A percentile compares a stretch with the other conserved stretches of the same genome.
Evolutionary conservation across 2,113 vertebrate genomes (phyloP).

Genomic region (Lasiurus cinereus): DNA sequence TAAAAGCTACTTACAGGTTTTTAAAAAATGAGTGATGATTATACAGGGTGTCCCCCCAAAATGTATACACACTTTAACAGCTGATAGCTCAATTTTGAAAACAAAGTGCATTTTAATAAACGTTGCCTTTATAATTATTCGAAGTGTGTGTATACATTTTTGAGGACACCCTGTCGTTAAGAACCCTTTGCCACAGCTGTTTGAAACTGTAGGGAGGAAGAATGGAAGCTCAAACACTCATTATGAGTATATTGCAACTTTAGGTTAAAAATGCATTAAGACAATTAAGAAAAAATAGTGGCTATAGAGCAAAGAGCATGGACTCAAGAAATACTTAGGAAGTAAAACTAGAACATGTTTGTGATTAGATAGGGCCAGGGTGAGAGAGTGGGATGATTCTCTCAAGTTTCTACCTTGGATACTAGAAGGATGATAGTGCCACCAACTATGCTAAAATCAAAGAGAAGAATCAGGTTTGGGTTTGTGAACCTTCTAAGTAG

Average conservation of each 20-base stretch:
- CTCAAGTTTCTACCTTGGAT: neutral
- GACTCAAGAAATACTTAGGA: neutral
- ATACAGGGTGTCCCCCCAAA: no score
- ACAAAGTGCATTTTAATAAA: no score
- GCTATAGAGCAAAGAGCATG: neutral
- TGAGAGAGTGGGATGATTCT: neutral
- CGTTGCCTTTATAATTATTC: no score
- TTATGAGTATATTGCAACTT: neutral
- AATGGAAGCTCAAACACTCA: neutral
- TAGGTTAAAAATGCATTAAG: neutral
- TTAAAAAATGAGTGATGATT: neutral
- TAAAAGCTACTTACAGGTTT: neutral
- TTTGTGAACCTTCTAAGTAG: neutral
- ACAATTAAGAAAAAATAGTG: neutral
- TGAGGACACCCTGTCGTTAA: neutral
- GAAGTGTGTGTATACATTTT: no score
- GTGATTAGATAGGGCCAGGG: neutral
- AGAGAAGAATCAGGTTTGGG: neutral
- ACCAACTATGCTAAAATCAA: neutral
- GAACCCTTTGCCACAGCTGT: neutral
- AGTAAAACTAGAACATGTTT: neutral
- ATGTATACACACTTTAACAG: no score
- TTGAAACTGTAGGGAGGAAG: neutral
- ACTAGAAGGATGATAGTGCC: neutral
- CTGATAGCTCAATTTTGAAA: no score